Evolutionary conservation across 2,113 vertebrate genomes (phyloP).

Genomic region (Sebastes fasciatus): DNA sequence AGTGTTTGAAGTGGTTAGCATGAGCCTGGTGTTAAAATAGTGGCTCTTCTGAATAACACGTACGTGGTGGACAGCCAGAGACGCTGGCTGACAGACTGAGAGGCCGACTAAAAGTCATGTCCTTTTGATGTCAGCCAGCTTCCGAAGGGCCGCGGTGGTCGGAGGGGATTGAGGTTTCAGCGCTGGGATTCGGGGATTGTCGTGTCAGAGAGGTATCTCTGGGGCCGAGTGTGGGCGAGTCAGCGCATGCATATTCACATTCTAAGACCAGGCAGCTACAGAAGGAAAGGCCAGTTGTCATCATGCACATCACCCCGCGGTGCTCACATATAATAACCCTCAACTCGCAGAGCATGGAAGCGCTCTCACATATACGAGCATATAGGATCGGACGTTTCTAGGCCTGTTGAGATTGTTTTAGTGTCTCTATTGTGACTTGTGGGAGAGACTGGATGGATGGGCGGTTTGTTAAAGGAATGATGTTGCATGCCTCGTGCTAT

Average conservation of each 20-base stretch:
- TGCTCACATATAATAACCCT: conserved; percentile 62
- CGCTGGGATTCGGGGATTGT: conserved; percentile 57
- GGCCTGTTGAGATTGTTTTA: conserved; percentile 50
- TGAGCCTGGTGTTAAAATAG: conserved; percentile 39
- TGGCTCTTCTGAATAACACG: conserved; percentile 27
- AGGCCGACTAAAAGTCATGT: conserved; percentile 66
- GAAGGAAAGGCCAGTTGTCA: conserved; percentile 51
- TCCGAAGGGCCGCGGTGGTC: conserved; percentile 38
- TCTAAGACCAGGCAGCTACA: conserved; percentile 39
- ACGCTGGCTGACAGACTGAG: conserved; percentile 44
- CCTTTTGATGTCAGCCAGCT: conserved; percentile 62
- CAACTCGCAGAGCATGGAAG: conserved; percentile 30
- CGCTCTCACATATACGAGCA: conserved; percentile 28
- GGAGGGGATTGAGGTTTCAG: conserved; percentile 65
- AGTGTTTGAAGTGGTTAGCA: conserved; percentile 20
- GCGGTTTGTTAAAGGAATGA: conserved; percentile 43
- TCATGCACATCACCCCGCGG: conserved; percentile 41
- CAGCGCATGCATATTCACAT: conserved; percentile 34
- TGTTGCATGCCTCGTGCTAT: conserved; percentile 37
- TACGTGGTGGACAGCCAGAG: conserved; percentile 42
- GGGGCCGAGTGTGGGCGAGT: not conserved
- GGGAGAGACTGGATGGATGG: conserved; percentile 6
- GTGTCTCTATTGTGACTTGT: conserved; percentile 48
- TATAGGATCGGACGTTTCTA: conserved; percentile 60
- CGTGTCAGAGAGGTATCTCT: conserved; percentile 56